Base-by-base conservation (phyloP, 2,797 vertebrate species). In the Molossus alvarezi region DNA sequence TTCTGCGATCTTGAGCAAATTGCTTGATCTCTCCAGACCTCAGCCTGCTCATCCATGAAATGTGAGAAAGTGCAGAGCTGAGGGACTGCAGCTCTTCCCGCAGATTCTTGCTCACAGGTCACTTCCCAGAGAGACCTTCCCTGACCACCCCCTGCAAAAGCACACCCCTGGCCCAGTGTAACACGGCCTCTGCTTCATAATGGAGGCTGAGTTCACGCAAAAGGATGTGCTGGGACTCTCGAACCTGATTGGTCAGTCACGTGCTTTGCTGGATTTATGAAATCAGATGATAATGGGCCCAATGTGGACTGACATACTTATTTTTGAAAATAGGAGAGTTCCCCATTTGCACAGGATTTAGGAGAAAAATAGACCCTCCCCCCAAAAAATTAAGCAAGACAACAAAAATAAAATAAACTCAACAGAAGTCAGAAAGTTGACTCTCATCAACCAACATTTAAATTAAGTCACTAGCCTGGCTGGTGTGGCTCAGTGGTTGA, bases 1-100 rank as follows among this genome's bases (percentile, higher is more conserved):
- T n/a, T 13, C 29, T 58, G 60, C 57, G 33, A 72, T 69, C 69
- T 58, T 58, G 41, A 94, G 33, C 41, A 51, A 86, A 86, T 55
- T 83, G 18, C 20, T 90, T 81, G 90, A 72, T 95, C 65, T 84
- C 88, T 67, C 27, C 25, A 33, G 51, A 92, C 55, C 55, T 88
- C 5, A 41, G 27, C 48, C 57, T 62, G 4, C 45, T 92, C 45
- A 45, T 69, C 51, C 14, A 6, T 85, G 84, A 82, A 75, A 60
- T 71, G 53, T 53, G 58, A 23, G 48, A 58, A 53, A 25, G 13
- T 58, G 6, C 17, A 71, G n/a, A 6, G 20, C 41, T 45, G 23
- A 67, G 23, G 13, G 21, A 57, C 20, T 14, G 37, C 5, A 29
- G 0, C 29, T 57, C 27, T 79, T 48, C 37, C 62, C 60, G 14